Conservation (phyloP, 2,888 invertebrate genomes). For the Parnassius smintheus region DNA sequence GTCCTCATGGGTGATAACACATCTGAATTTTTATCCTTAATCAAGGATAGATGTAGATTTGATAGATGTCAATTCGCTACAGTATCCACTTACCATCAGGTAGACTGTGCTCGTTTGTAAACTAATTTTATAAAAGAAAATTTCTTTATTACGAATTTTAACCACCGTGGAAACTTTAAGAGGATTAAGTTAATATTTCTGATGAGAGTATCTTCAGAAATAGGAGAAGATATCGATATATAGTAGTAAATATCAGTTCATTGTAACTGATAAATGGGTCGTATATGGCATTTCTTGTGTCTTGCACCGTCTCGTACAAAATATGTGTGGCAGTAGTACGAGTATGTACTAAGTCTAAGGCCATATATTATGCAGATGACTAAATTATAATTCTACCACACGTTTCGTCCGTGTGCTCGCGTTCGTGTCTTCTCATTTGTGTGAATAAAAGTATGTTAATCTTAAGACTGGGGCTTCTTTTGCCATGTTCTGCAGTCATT, state of each 20-base stretch:
- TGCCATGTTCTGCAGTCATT: slow-evolving; percentile 9
- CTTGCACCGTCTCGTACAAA: slow-evolving; percentile 11
- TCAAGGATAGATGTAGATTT: no score
- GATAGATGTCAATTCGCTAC: no score
- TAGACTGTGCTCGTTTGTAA: no score
- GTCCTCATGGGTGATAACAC: no score
- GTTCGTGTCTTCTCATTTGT: slow-evolving; percentile 27
- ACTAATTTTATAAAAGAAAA: no score
- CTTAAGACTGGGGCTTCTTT: slow-evolving; percentile 18
- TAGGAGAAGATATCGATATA: background rate
- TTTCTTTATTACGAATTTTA: no score
- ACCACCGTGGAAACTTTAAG: no score
- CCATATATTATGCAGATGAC: slow-evolving; percentile 29
- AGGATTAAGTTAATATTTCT: no score
- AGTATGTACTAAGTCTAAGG: slow-evolving; percentile 20
- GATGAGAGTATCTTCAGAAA: no score
- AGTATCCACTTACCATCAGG: no score
- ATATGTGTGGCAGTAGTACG: slow-evolving; percentile 18
- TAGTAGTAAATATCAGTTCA: background rate
- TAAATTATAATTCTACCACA: slow-evolving; percentile 28
- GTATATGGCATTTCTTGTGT: background rate
- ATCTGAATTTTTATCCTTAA: no score
- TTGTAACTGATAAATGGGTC: no score
- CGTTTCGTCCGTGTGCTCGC: slow-evolving; percentile 25
- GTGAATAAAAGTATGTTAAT: slow-evolving; percentile 21